Percentiles rank a stretch among this genome's conserved stretches.
Conservation (phyloP, 2,888 invertebrate genomes). For the Drosophila mettleri region DNA sequence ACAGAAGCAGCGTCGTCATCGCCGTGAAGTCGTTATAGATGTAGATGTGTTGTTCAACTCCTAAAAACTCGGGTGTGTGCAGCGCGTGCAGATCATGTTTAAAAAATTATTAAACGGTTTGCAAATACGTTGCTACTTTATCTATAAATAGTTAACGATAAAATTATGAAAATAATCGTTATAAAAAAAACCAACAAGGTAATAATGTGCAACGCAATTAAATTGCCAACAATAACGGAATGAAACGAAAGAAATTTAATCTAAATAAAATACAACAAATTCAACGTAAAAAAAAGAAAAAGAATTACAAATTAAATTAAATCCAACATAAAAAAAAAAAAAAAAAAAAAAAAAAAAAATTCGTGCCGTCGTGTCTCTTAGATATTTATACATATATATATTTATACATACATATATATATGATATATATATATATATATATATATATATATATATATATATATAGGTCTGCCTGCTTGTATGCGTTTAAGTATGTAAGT, state of each 20-base stretch:
- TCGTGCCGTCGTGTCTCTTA: conserved; percentile 27
- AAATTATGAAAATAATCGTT: conserved; percentile 56
- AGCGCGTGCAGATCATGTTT: conserved; percentile 75
- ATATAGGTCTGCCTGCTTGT: conserved; percentile 21
- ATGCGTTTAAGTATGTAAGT: conserved; percentile 1
- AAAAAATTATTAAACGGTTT: conserved; percentile 68
- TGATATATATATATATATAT: conserved; percentile 14
- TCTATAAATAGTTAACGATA: conserved; percentile 68
- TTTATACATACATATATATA: conserved; percentile 1
- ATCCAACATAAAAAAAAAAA: conserved; percentile 9
- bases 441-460: conserved; percentile 12
- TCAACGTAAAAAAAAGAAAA: conserved; percentile 9
- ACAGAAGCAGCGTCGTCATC: conserved; percentile 43
- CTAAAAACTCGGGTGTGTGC: conserved; percentile 78
- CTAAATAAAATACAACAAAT: conserved; percentile 18
- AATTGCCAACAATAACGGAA: conserved; percentile 19
- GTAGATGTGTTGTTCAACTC: conserved; percentile 63
- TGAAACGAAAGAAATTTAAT: conserved; percentile 5
- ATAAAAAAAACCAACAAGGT: conserved; percentile 52
- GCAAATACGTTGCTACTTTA: conserved; percentile 75
- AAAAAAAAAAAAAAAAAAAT: conserved; percentile 5
- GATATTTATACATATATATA: conserved; percentile 21
- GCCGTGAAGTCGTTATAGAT: conserved; percentile 52
- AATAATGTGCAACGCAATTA: conserved; percentile 52
- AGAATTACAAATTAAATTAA: background rate